A percentile compares a stretch with the other conserved stretches of the same genome.
phyloP scores from a whole-genome alignment of 2,113 vertebrate genomes.

The Ancistrus triradiatus region DNA sequence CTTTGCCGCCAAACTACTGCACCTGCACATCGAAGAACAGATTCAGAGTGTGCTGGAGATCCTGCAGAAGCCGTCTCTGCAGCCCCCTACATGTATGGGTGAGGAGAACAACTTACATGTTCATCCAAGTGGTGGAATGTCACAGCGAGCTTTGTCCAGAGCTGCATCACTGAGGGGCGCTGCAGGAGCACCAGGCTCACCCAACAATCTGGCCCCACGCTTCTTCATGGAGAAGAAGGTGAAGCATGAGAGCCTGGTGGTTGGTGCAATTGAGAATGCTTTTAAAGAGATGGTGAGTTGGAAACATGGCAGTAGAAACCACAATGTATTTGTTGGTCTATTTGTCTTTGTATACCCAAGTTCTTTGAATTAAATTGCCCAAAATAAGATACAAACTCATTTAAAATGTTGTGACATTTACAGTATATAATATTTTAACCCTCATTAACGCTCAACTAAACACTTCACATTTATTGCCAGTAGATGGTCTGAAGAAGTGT shows the following conservation, averaged over 20 bases:
- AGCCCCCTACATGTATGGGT: slow-evolving; percentile 82
- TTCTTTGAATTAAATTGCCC: too few relatives aligned
- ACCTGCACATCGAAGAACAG: slow-evolving; percentile 85
- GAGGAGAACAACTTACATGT: slow-evolving; percentile 74
- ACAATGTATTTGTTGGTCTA: too few relatives aligned
- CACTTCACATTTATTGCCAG: too few relatives aligned
- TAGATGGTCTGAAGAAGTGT: too few relatives aligned
- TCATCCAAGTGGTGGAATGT: slow-evolving; percentile 53
- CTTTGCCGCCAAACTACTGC: slow-evolving; percentile 84
- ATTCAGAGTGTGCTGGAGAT: slow-evolving; percentile 88
- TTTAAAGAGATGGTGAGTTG: slow-evolving; percentile 91
- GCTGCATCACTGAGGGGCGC: slow-evolving; percentile 84
- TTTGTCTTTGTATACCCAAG: too few relatives aligned
- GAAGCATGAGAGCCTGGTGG: slow-evolving; percentile 87
- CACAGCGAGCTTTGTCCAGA: slow-evolving; percentile 78
- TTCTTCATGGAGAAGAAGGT: slow-evolving; percentile 97
- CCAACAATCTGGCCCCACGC: slow-evolving; percentile 79
- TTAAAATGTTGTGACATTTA: too few relatives aligned
- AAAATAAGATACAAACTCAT: too few relatives aligned
- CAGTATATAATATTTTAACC: too few relatives aligned
- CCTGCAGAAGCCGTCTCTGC: slow-evolving; percentile 72
- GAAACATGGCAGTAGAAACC: too few relatives aligned
- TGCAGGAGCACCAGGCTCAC: slow-evolving; percentile 82
- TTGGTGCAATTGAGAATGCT: slow-evolving; percentile 92
- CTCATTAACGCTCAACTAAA: too few relatives aligned